Evolutionary conservation across 2,113 vertebrate genomes (phyloP), one percentile per base, ranked within the genome.

Genomic region (Puffinus mauretanicus): DNA sequence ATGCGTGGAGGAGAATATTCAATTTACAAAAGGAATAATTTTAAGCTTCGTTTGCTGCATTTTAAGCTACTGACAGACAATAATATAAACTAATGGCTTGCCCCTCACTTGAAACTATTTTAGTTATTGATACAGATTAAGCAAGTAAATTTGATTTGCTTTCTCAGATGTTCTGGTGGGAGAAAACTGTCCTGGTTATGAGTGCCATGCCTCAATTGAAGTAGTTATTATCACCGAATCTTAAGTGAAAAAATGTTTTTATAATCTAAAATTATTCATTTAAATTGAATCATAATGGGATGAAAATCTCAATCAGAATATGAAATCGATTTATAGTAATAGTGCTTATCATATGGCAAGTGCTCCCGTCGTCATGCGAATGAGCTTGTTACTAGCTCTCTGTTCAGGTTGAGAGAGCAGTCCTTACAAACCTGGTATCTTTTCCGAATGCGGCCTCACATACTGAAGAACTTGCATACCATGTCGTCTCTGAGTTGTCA

Each of bases 101-200:
- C 73, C 80, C 83, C 61, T 93, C 67, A 8, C 61, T 93, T 91
- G 90, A 91, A 97, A 90, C 89, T 76, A 73, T 38, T 97, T 86
- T 36, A 92, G 93, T 93, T 97, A 90, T 72, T 93, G 92, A 89
- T 84, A 96, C 73, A 51, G 47, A 93, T 71, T 11, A 79, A 83
- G 55, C 30, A 84, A 66, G 73, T 75, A 93, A 97, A 97, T 95
- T 29, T 19, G 60, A 92, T 96, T 95, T 96, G 62, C 90, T 91
- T 62, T 62, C 92, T 83, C 64, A 83, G 86, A 88, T 86, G 60
- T 81, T 75, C 88, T 83, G 85, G 22, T 67, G 94, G 72, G 73
- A 78, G 93, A 66, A 87, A 84, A 87, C 62, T 90, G 82, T 78
- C 88, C 84, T 91, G 79, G 58, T 76, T 86, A 49, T 87, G 92